phyloP scores from a whole-genome alignment of 2,888 invertebrate genomes.

The Syrphus vitripennis region DNA sequence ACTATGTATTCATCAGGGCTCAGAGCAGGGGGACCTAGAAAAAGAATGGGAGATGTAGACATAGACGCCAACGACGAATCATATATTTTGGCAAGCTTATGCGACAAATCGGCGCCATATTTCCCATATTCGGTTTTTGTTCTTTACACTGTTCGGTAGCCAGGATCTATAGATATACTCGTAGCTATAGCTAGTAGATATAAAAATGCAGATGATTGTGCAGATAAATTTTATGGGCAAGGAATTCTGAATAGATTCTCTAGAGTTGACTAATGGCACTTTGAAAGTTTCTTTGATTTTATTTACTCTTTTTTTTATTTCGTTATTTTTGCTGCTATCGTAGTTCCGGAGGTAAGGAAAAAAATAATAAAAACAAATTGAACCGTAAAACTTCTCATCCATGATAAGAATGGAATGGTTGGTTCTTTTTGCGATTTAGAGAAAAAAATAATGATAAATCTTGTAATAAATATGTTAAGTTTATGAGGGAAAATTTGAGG shows the following conservation, averaged over 20 bases:
- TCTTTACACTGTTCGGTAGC: conserved; percentile 63
- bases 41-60: conserved; percentile 40
- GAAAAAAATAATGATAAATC: conserved; percentile 1
- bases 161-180: conserved; percentile 67
- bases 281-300: conserved; percentile 69
- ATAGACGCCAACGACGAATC: conserved; percentile 55
- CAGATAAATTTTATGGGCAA: conserved; percentile 71
- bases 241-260: conserved; percentile 64
- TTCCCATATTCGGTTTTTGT: conserved; percentile 76
- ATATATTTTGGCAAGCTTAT: conserved; percentile 77
- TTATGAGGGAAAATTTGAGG: background rate
- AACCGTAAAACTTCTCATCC: conserved; percentile 41
- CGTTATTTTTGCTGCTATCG: conserved; percentile 50
- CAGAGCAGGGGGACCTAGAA: conserved; percentile 22
- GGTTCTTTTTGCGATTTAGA: background rate
- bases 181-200: too few relatives aligned
- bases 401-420: conserved; percentile 13
- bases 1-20: conserved; percentile 20
- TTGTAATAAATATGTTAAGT: conserved; percentile 12
- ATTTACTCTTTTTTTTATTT: conserved; percentile 62
- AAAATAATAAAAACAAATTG: conserved; percentile 24
- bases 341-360: conserved; percentile 35
- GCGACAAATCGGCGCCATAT: conserved; percentile 79
- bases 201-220: conserved; percentile 70
- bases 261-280: conserved; percentile 67